A percentile compares a stretch with the other conserved stretches of the same genome.
These are phyloP conservation scores for Calonectris borealis DNA, from an alignment of 2,113 vertebrate species.

Conservation along the genomic window DNA sequence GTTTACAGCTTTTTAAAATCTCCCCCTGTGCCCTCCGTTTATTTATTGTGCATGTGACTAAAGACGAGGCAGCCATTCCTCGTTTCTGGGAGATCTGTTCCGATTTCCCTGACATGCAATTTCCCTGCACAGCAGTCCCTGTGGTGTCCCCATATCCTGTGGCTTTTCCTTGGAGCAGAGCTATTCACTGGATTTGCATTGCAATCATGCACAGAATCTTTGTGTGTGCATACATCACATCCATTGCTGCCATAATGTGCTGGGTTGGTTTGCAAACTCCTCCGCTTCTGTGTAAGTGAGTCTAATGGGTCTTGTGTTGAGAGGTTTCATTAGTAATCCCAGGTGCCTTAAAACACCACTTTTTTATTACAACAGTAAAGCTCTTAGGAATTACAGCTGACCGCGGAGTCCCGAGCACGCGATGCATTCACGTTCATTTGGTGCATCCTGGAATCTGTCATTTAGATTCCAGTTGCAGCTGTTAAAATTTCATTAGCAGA, in stretches of 20 bases:
- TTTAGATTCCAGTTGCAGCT: background rate
- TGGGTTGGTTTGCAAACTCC: background rate
- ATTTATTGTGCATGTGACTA: background rate
- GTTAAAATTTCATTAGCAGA: background rate
- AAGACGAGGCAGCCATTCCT: background rate
- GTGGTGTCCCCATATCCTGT: fast-evolving
- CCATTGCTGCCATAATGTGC: fast-evolving
- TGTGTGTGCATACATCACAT: background rate
- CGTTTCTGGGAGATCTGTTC: background rate
- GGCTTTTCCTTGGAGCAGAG: background rate
- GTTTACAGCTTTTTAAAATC: background rate
- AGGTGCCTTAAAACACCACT: background rate
- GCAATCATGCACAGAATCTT: background rate
- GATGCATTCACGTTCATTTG: fast-evolving
- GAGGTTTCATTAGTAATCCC: background rate
- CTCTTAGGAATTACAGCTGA: background rate
- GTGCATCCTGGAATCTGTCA: background rate
- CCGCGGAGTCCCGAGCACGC: fast-evolving
- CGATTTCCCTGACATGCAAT: background rate
- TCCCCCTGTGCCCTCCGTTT: background rate
- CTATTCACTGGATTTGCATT: background rate
- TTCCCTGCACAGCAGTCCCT: background rate
- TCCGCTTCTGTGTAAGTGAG: background rate
- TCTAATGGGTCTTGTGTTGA: background rate
- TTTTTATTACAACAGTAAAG: background rate